Percentiles rank a stretch among this genome's conserved stretches.
These are phyloP conservation scores for Pseudomugil tenellus DNA, from an alignment of 2,797 vertebrate genomes.

Conservation along the genomic window DNA sequence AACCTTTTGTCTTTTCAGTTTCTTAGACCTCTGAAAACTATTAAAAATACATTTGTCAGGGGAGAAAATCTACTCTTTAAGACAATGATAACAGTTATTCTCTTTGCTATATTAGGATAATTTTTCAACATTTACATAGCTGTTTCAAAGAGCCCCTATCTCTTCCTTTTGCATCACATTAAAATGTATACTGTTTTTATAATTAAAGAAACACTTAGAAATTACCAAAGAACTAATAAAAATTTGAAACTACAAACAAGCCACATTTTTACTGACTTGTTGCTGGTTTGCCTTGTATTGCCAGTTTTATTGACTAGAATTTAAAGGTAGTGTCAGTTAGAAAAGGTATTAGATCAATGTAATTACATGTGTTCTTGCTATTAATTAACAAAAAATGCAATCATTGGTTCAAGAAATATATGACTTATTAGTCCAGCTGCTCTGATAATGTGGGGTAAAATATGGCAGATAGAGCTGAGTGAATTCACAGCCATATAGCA, in stretches of 20 bases:
- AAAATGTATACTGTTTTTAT: neutral
- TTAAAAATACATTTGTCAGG: neutral
- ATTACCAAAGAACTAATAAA: too few relatives aligned
- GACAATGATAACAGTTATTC: neutral
- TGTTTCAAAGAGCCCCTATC: neutral
- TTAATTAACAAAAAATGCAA: constrained; percentile 47
- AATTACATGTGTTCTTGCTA: too few relatives aligned
- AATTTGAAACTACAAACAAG: too few relatives aligned
- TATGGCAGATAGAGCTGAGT: constrained; percentile 2
- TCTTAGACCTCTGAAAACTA: neutral
- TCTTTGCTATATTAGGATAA: too few relatives aligned
- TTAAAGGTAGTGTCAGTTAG: too few relatives aligned
- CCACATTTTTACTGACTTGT: too few relatives aligned
- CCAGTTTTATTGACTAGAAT: too few relatives aligned
- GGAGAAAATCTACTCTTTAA: neutral
- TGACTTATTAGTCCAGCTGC: constrained; percentile 52
- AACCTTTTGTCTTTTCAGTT: too few relatives aligned
- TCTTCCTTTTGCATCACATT: neutral
- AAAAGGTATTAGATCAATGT: too few relatives aligned
- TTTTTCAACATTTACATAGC: neutral
- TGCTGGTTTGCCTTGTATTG: too few relatives aligned
- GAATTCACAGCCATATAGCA: constrained; percentile 8
- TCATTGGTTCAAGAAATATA: constrained; percentile 48
- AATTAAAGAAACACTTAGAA: neutral
- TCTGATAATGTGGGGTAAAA: constrained; percentile 32